These are phyloP conservation scores for Diceros bicornis DNA, from an alignment of 2,797 vertebrate genomes.

Conservation along the genomic window DNA sequence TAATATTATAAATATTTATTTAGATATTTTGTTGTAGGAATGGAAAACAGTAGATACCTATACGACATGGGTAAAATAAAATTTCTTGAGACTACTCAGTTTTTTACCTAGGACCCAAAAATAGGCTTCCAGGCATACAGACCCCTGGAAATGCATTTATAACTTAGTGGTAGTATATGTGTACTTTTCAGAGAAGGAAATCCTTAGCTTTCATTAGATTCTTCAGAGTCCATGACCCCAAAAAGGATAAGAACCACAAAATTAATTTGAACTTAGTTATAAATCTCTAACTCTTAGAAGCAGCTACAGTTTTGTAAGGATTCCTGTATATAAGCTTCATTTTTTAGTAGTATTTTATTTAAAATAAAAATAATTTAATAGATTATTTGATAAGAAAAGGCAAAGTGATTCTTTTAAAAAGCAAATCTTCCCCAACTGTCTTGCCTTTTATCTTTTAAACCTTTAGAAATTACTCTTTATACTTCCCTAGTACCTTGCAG, in stretches of 20 bases:
- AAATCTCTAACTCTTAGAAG: neutral
- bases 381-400: neutral
- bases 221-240: neutral
- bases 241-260: neutral
- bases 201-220: neutral
- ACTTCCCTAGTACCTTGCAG: neutral
- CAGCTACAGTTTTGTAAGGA: neutral
- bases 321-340: neutral
- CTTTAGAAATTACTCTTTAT: neutral
- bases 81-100: neutral
- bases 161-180: neutral
- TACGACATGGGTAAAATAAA: neutral
- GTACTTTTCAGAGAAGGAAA: neutral
- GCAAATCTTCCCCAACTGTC: neutral
- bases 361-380: neutral
- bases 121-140: neutral
- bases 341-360: neutral
- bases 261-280: neutral
- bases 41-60: neutral
- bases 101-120: neutral
- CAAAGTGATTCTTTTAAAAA: neutral
- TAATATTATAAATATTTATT: neutral
- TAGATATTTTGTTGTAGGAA: neutral
- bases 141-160: neutral
- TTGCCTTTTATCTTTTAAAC: neutral